Conservation (phyloP, 2,888 invertebrate species). For the Nycteola revayana region DNA sequence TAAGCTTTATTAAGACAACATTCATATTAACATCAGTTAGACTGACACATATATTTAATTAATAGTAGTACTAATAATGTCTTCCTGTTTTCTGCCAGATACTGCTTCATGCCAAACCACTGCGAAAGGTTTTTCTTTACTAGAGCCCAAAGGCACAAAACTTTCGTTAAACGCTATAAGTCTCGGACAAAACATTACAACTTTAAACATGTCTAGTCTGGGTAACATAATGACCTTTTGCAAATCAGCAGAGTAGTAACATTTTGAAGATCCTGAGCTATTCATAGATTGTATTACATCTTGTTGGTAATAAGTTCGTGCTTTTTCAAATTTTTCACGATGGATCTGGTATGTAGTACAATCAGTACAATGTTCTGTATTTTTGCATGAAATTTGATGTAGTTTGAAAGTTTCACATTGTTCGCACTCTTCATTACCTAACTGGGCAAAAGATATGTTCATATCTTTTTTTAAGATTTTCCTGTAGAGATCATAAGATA, state of each 20-base stretch:
- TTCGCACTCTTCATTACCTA: too few species aligned
- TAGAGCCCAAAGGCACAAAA: too few species aligned
- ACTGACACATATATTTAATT: conserved; percentile 1
- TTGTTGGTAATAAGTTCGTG: conserved; percentile 4
- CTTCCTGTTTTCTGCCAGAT: conserved; percentile 14
- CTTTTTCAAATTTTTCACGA: conserved; percentile 1
- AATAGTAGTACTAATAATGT: conserved; percentile 9
- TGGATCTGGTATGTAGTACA: conserved; percentile 3
- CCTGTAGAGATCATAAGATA: conserved; percentile 10
- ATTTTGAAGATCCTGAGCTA: conserved; percentile 5
- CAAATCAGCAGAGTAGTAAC: conserved; percentile 8
- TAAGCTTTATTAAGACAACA: too few species aligned
- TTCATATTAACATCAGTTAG: too few species aligned
- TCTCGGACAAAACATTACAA: too few species aligned
- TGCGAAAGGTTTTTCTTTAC: conserved; percentile 9
- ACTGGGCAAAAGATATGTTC: too few species aligned
- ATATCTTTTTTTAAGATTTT: conserved; percentile 4
- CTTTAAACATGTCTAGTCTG: too few species aligned
- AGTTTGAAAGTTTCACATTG: too few species aligned
- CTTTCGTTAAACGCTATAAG: too few species aligned
- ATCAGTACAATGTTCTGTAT: conserved; percentile 4
- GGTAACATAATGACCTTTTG: too few species aligned
- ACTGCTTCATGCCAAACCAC: conserved; percentile 15
- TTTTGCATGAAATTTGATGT: conserved; percentile 5
- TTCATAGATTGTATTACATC: too few species aligned